phyloP scores from a whole-genome alignment of 2,113 vertebrate species.

The human (Homo sapiens) region GRCh38 chr5:130179501-130180000 shows the following conservation, averaged over 20 bases:
- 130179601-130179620: not conserved
- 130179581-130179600: not conserved
- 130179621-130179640: not conserved
- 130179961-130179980: not conserved
- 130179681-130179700: not conserved
- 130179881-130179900: not conserved
- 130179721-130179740: not conserved
- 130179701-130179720: not conserved
- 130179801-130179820: not conserved
- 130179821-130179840: not conserved
- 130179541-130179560: not conserved
- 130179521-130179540: not conserved
- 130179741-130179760: not conserved
- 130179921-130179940: not conserved
- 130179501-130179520: not conserved
- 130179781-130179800: conserved; percentile 6
- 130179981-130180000: not conserved
- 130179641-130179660: not conserved
- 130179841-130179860: not conserved
- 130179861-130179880: not conserved
- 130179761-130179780: not conserved
- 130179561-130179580: not conserved
- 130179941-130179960: not conserved
- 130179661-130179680: not conserved
- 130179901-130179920: not conserved